Conservation (phyloP, 2,888 invertebrate species). For the Callimorpha dominula region DNA sequence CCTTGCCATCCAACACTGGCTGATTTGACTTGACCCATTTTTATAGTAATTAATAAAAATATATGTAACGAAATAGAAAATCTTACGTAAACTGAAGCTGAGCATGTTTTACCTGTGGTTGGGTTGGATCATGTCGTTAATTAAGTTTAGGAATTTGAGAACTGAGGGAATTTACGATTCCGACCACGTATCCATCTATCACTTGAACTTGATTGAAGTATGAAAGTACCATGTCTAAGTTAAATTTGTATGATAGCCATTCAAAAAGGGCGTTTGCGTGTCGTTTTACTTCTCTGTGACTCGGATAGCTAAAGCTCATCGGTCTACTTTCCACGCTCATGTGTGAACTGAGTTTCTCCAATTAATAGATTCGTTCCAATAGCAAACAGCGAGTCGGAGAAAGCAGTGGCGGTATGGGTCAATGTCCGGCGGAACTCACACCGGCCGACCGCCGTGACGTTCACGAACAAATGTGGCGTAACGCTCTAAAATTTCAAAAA, state of each 20-base stretch:
- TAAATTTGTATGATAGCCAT: slow-evolving; percentile 35
- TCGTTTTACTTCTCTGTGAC: slow-evolving; percentile 46
- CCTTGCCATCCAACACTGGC: not conserved
- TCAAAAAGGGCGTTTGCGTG: slow-evolving; percentile 44
- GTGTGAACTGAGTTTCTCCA: slow-evolving; percentile 87
- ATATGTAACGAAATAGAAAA: slow-evolving; percentile 1
- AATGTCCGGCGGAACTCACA: slow-evolving; percentile 83
- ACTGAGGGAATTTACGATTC: slow-evolving; percentile 1
- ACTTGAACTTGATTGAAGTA: slow-evolving; percentile 9
- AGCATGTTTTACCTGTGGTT: not conserved
- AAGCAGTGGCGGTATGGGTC: slow-evolving; percentile 82
- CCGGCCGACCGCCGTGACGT: slow-evolving; percentile 81
- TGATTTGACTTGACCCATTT: slow-evolving; percentile 5
- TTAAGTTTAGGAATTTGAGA: slow-evolving; percentile 12
- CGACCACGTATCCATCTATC: not conserved
- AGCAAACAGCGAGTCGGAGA: slow-evolving; percentile 84
- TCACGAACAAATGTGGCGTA: slow-evolving; percentile 83
- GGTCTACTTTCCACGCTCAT: slow-evolving; percentile 84
- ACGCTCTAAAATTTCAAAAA: slow-evolving; percentile 83
- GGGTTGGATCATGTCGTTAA: not conserved
- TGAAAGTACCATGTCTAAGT: slow-evolving; percentile 24
- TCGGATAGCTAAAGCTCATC: slow-evolving; percentile 68
- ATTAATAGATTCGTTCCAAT: slow-evolving; percentile 87
- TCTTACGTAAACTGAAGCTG: not conserved
- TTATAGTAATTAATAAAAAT: not conserved